These are phyloP conservation scores for Leptopterna dolabrata DNA, from an alignment of 2,888 invertebrate species.

Conservation along the genomic window DNA sequence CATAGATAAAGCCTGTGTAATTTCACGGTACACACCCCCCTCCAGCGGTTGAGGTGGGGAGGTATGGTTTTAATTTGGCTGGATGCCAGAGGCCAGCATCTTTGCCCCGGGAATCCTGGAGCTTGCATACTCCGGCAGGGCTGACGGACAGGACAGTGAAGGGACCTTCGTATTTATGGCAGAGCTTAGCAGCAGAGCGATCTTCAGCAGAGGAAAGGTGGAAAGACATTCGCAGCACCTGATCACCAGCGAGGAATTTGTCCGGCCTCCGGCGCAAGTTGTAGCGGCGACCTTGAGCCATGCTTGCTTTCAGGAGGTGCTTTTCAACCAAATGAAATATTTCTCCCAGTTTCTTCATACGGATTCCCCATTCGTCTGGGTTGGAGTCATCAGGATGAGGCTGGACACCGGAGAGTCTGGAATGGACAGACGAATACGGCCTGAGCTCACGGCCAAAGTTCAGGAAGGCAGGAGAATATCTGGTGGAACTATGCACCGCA, in stretches of 20 bases:
- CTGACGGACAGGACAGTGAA: no score
- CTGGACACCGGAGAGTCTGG: neutral
- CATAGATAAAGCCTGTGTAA: no score
- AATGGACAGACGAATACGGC: neutral
- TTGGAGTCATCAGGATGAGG: no score
- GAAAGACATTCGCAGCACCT: neutral
- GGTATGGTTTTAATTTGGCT: no score
- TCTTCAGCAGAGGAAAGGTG: conserved; percentile 16
- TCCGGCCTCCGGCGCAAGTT: conserved; percentile 26
- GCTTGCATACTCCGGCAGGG: neutral
- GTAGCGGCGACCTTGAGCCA: conserved; percentile 14
- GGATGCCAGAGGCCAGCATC: neutral
- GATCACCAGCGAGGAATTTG: neutral
- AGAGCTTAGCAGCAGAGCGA: no score
- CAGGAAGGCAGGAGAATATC: no score
- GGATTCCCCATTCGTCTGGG: neutral
- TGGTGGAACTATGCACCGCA: conserved; percentile 59
- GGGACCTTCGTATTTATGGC: no score
- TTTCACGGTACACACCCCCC: no score
- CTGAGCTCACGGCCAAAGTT: conserved; percentile 35
- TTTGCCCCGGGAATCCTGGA: neutral
- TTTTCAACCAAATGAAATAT: conserved; percentile 9
- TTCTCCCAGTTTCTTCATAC: conserved; percentile 17
- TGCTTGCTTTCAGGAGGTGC: neutral
- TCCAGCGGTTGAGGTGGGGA: no score